phyloP scores from a whole-genome alignment of 2,888 invertebrate genomes.

The Ganaspis brasiliensis region DNA sequence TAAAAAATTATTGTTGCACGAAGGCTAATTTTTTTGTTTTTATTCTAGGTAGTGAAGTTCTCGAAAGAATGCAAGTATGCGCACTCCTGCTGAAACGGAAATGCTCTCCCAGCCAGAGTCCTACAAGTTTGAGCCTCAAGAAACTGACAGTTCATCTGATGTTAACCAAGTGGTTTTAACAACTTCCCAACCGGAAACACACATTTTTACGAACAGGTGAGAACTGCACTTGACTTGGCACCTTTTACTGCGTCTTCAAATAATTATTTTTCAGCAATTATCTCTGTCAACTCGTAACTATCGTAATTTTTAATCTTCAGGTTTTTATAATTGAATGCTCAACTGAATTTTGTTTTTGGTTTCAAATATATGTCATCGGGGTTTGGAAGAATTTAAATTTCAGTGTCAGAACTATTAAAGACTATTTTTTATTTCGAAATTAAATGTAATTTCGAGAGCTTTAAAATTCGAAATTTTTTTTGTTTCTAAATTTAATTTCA shows the following conservation, averaged over 20 bases:
- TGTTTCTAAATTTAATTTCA: too few species aligned
- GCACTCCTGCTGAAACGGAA: slow-evolving; percentile 75
- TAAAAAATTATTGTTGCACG: slow-evolving; percentile 2
- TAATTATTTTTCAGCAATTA: neutral
- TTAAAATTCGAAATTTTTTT: too few species aligned
- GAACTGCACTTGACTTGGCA: slow-evolving; percentile 43
- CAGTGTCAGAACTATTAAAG: too few species aligned
- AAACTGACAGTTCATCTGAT: slow-evolving; percentile 65
- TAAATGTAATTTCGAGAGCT: too few species aligned
- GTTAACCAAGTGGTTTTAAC: slow-evolving; percentile 72
- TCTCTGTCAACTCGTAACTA: neutral
- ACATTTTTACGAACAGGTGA: slow-evolving; percentile 77
- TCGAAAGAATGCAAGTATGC: slow-evolving; percentile 66
- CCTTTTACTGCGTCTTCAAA: neutral
- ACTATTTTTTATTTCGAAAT: too few species aligned
- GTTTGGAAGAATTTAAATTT: too few species aligned
- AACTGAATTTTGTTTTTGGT: too few species aligned
- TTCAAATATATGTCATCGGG: too few species aligned
- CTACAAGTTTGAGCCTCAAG: slow-evolving; percentile 71
- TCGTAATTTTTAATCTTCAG: neutral
- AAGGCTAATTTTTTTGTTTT: slow-evolving; percentile 31
- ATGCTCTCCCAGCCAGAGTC: slow-evolving; percentile 72
- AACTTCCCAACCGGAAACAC: slow-evolving; percentile 72
- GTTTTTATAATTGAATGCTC: too few species aligned
- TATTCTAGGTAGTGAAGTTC: slow-evolving; percentile 44